These are phyloP conservation scores for Sesamia inferens DNA, from an alignment of 2,888 invertebrate species.

Conservation along the genomic window DNA sequence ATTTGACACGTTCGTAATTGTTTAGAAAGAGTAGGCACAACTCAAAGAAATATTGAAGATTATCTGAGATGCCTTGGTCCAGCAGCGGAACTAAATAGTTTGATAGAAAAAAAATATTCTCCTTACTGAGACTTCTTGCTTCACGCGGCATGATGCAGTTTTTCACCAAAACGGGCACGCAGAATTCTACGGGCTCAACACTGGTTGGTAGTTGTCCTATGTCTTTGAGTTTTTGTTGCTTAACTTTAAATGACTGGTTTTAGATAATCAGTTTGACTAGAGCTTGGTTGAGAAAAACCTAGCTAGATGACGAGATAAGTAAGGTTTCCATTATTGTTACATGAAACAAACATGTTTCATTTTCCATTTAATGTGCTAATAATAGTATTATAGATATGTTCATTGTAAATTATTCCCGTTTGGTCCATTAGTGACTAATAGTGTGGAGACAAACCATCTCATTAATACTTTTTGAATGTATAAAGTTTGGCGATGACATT, in stretches of 20 bases:
- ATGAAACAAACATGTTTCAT: background rate
- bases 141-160: no score
- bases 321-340: rapidly evolving
- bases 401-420: slow-evolving; percentile 48
- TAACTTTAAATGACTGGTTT: background rate
- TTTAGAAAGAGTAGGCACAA: no score
- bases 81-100: no score
- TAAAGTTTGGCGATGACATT: slow-evolving; percentile 43
- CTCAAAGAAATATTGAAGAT: no score
- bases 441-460: slow-evolving; percentile 43
- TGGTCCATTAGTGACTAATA: slow-evolving; percentile 59
- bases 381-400: slow-evolving; percentile 8
- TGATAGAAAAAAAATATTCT: no score
- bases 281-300: background rate
- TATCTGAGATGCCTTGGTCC: no score
- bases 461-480: slow-evolving; percentile 55
- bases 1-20: no score
- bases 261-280: background rate
- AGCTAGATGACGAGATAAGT: background rate
- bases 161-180: background rate
- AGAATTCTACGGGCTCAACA: no score
- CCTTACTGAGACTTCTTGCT: no score
- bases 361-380: background rate
- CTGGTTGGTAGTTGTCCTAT: background rate
- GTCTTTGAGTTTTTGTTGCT: background rate